Evolutionary conservation across 2,888 invertebrate genomes (phyloP).

Genomic region (Acanthosepion esculentum): DNA sequence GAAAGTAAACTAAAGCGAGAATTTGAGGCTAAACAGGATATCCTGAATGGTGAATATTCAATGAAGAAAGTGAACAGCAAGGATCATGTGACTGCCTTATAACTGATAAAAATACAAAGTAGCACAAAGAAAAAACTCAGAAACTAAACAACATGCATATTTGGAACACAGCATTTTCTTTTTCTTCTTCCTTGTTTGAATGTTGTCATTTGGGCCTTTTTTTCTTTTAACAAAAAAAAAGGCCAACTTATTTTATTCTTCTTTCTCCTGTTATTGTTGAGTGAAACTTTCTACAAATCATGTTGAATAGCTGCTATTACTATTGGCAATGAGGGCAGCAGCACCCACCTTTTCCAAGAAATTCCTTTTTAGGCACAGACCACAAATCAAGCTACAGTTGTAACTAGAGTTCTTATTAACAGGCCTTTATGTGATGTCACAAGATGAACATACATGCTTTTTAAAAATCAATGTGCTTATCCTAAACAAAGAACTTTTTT

Average conservation of each 20-base stretch:
- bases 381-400: not conserved
- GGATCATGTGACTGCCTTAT: conserved; percentile 17
- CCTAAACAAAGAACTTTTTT: not conserved
- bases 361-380: not conserved
- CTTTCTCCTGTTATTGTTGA: not conserved
- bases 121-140: not conserved
- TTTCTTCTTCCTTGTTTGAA: not conserved
- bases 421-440: not conserved
- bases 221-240: not conserved
- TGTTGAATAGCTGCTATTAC: not conserved
- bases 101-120: not conserved
- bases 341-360: not conserved
- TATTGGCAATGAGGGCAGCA: not conserved
- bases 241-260: not conserved
- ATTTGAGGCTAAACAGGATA: not conserved
- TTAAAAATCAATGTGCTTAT: not conserved
- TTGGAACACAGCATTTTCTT: not conserved
- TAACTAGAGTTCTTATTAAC: not conserved
- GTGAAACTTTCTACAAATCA: too few species aligned
- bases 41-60: not conserved
- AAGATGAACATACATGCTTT: not conserved
- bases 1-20: conserved; percentile 12
- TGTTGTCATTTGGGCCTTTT: not conserved
- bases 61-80: conserved; percentile 16
- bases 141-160: not conserved